Evolutionary conservation across 2,113 vertebrate species (phyloP), one percentile per base, ranked within the genome.

Genomic region (Ceratotherium simum): DNA sequence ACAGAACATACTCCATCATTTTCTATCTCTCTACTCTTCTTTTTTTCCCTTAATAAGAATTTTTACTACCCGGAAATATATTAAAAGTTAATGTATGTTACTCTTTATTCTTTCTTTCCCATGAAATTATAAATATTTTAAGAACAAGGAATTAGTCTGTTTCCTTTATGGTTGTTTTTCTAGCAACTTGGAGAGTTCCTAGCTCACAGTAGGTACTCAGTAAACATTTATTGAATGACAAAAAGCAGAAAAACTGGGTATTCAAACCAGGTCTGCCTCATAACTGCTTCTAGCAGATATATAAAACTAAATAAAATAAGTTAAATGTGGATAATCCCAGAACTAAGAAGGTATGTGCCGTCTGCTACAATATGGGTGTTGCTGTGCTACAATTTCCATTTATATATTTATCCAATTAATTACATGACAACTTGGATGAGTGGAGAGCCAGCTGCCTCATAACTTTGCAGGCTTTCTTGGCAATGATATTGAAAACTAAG

Each of bases 371-470:
- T 27, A 21, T 23, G 29, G 17, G 27, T 72, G 31, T 42, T 75
- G 18, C 11, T 54, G 25, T 58, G 80, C 39, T 70, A 39, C 29
- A 48, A 48, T 86, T 87, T 94, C 36, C 84, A 96, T 89, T 88
- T 94, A 80, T 82, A 88, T 48, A 76, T 20, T 89, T 62, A 86
- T 79, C 48, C 56, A 85, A 79, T 91, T 93, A 97, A 78, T 91
- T 73, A 14, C 69, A n/a, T 81, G 92, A 73, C 72, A 93, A 85
- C 25, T 87, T 80, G 81, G 51, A 60, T 84, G 60, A 42, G 54
- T 73, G 48, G 36, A 88, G 25, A 93, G 20, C 96, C 88, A 93
- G 21, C 65, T 95, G 78, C 89, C 92, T 93, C 56, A 46, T 48
- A 90, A 69, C 14, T 86, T 88, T 82, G 16, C n/a, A 87, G 14